These are phyloP conservation scores for Empis livida DNA, from an alignment of 2,888 invertebrate species.

Conservation along the genomic window DNA sequence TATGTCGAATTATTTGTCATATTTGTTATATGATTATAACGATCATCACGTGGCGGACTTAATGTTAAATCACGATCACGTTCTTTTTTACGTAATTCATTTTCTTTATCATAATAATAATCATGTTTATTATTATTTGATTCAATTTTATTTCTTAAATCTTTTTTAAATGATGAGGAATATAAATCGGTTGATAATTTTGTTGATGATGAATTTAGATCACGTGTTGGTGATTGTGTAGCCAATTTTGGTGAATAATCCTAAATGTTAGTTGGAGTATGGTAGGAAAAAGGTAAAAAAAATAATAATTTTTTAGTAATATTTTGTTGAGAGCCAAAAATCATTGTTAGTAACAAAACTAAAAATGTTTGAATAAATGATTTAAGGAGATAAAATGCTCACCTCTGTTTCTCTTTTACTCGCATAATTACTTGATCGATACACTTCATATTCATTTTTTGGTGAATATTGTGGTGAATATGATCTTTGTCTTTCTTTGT, in stretches of 20 bases:
- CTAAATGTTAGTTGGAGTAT: background rate
- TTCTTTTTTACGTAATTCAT: slow-evolving; percentile 27
- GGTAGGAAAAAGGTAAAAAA: too few species aligned
- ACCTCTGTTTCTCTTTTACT: slow-evolving; percentile 33
- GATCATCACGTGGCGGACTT: slow-evolving; percentile 29
- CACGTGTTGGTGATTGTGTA: slow-evolving; percentile 19
- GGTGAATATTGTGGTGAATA: slow-evolving; percentile 35
- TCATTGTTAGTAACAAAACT: slow-evolving; percentile 7
- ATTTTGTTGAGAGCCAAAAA: slow-evolving; percentile 5
- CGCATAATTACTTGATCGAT: slow-evolving; percentile 28
- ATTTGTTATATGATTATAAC: slow-evolving; percentile 19
- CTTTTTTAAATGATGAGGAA: slow-evolving; percentile 26
- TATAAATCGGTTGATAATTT: slow-evolving; percentile 28
- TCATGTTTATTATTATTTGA: slow-evolving; percentile 24
- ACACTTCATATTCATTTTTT: slow-evolving; percentile 26
- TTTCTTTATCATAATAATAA: slow-evolving; percentile 36
- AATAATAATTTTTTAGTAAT: too few species aligned
- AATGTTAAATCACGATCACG: slow-evolving; percentile 25
- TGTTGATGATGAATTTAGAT: slow-evolving; percentile 25
- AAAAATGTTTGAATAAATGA: slow-evolving; percentile 7
- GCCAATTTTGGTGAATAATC: slow-evolving; percentile 19
- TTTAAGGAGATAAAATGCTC: slow-evolving; percentile 11
- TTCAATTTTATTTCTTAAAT: slow-evolving; percentile 22
- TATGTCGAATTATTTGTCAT: slow-evolving; percentile 13
- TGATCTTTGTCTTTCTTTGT: slow-evolving; percentile 25